Conservation (phyloP, 2,888 invertebrate species). For the Melitaea athalia region DNA sequence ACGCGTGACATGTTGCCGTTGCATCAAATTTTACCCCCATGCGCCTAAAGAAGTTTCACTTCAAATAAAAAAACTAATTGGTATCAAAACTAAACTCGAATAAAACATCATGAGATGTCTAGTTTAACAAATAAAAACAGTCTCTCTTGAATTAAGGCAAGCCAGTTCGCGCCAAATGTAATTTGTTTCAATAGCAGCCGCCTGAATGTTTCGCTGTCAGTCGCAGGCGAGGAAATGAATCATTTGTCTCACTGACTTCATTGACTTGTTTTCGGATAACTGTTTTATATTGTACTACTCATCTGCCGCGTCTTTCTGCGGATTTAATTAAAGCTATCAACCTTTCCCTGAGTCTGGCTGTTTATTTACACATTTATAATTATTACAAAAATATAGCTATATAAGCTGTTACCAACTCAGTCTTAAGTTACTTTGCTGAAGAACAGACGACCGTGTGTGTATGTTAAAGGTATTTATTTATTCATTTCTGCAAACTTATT, state of each 20-base stretch:
- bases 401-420: too few species aligned
- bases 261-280: conserved; percentile 12
- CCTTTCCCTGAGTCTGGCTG: neutral
- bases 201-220: conserved; percentile 36
- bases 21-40: too few species aligned
- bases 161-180: conserved; percentile 43
- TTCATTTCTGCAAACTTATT: too few species aligned
- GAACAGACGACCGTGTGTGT: too few species aligned
- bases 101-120: neutral
- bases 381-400: too few species aligned
- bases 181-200: conserved; percentile 37
- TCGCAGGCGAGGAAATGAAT: conserved; percentile 24
- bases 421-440: too few species aligned
- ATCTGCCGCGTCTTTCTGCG: neutral
- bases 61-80: too few species aligned
- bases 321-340: neutral
- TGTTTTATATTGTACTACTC: neutral
- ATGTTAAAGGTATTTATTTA: too few species aligned
- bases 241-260: conserved; percentile 26
- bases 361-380: too few species aligned
- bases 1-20: too few species aligned
- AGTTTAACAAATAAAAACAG: neutral
- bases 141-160: neutral
- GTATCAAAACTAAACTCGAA: too few species aligned
- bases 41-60: too few species aligned